Evolutionary conservation across 2,113 vertebrate species (phyloP).

Genomic region (Geococcyx californianus): DNA sequence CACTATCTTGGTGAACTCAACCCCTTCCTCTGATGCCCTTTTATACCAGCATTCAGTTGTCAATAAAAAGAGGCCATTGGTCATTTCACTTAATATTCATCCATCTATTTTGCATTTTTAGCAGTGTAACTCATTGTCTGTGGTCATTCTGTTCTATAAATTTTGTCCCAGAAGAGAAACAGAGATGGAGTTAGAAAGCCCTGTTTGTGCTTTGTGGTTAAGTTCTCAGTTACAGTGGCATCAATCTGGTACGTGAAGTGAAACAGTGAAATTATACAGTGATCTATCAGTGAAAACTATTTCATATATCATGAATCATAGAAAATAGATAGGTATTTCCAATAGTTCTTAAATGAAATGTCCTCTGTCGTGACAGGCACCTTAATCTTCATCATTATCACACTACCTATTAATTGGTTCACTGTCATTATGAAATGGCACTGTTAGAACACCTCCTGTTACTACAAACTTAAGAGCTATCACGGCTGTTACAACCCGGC

Average conservation of each 20-base stretch:
- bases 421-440: not conserved
- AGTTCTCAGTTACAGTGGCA: not conserved
- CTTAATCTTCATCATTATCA: not conserved
- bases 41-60: not conserved
- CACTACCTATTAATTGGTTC: not conserved
- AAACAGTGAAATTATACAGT: not conserved
- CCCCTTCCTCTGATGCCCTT: not conserved
- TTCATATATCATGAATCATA: not conserved
- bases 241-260: not conserved
- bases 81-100: not conserved
- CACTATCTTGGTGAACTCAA: fast-evolving
- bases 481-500: not conserved
- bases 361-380: not conserved
- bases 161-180: not conserved
- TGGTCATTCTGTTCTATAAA: not conserved
- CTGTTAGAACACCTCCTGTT: not conserved
- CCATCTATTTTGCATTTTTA: not conserved
- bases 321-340: not conserved
- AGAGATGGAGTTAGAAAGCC: not conserved
- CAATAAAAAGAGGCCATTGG: not conserved
- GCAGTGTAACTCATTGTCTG: not conserved
- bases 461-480: not conserved
- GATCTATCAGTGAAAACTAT: not conserved
- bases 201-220: not conserved
- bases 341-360: not conserved